These are phyloP conservation scores for Burhinus bistriatus DNA, from an alignment of 2,113 vertebrate genomes.

Conservation along the genomic window DNA sequence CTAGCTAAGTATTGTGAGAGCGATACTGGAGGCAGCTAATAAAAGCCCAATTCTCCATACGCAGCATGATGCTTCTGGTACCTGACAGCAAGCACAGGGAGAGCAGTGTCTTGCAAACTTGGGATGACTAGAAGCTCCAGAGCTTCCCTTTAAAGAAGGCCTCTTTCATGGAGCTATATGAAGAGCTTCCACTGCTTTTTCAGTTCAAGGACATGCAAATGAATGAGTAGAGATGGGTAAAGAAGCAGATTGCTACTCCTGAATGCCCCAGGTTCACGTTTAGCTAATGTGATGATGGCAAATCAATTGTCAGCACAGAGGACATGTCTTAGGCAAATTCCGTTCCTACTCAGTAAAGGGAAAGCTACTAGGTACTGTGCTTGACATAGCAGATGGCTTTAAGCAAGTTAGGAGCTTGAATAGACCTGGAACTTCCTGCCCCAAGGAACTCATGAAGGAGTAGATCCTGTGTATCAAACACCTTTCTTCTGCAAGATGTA, in stretches of 20 bases:
- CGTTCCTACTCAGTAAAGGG: neutral
- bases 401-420: neutral
- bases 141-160: neutral
- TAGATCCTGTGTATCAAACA: neutral
- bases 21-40: neutral
- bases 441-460: neutral
- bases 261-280: neutral
- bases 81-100: neutral
- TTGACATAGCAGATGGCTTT: neutral
- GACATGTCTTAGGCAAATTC: neutral
- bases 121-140: neutral
- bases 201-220: neutral
- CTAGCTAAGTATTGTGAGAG: neutral
- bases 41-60: neutral
- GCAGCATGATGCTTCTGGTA: neutral
- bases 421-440: neutral
- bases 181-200: neutral
- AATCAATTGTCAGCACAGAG: neutral
- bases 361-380: neutral
- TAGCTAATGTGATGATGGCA: neutral
- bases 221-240: neutral
- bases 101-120: neutral
- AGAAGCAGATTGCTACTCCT: neutral
- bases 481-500: neutral
- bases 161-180: neutral